Evolutionary conservation across 1,140 invertebrate genomes (phyloP).

Genomic region (Hycleus phaleratus): DNA sequence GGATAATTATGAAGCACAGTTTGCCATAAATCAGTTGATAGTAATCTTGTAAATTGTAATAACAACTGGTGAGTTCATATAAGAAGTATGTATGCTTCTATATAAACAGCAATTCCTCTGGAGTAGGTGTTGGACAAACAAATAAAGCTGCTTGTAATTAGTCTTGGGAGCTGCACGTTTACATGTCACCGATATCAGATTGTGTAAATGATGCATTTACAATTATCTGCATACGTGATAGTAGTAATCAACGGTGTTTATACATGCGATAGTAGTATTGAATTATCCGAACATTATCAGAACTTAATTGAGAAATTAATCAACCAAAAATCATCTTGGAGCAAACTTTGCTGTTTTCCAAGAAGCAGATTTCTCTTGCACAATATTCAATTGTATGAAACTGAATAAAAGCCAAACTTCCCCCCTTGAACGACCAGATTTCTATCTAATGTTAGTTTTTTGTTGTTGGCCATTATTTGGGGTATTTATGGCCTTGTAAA

Average conservation of each 20-base stretch:
- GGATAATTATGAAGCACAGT: conserved; percentile 12
- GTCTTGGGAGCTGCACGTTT: conserved; percentile 21
- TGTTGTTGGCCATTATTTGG: too few species aligned
- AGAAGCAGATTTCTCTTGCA: too few species aligned
- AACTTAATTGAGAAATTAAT: background rate
- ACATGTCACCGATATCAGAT: conserved; percentile 27
- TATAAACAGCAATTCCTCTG: background rate
- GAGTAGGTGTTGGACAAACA: conserved; percentile 14
- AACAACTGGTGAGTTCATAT: conserved; percentile 10
- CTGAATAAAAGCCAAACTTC: too few species aligned
- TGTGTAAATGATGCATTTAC: conserved; percentile 26
- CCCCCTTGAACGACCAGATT: too few species aligned
- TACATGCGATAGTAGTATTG: conserved; percentile 12
- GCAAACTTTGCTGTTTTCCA: too few species aligned
- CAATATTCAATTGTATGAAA: too few species aligned
- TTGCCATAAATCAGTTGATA: conserved; percentile 12
- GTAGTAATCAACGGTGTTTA: conserved; percentile 14
- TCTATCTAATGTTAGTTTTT: too few species aligned
- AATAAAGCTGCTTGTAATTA: conserved; percentile 19
- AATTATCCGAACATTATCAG: conserved; percentile 12
- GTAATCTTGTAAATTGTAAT: conserved; percentile 12
- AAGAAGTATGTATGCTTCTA: background rate
- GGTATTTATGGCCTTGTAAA: too few species aligned
- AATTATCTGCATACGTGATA: conserved; percentile 28
- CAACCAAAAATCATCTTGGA: background rate